Percentiles rank a stretch among this genome's conserved stretches.
Evolutionary conservation across 2,113 vertebrate genomes (phyloP).

Genomic region (Eubucco bourcierii): DNA sequence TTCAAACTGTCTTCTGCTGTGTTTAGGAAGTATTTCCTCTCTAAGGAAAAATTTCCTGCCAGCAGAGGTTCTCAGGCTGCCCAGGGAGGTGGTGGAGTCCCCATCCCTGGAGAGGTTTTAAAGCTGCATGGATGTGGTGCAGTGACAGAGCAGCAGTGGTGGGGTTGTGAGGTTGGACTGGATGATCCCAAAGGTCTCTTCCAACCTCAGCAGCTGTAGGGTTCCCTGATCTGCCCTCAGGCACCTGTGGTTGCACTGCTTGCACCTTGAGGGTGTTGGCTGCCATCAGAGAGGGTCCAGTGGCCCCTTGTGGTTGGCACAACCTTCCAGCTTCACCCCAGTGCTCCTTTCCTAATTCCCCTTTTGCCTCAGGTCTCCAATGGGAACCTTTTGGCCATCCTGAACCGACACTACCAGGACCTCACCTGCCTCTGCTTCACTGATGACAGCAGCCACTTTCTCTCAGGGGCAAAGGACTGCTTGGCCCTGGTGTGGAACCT

Average conservation of each 20-base stretch:
- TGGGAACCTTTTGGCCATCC: slow-evolving; percentile 87
- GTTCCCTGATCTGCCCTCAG: too few species aligned
- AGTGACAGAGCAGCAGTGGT: too few species aligned
- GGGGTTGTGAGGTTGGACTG: too few species aligned
- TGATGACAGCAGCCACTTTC: slow-evolving; percentile 91
- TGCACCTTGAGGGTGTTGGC: background rate
- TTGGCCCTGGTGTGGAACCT: slow-evolving; percentile 91
- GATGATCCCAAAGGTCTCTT: too few species aligned
- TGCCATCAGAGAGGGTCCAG: background rate
- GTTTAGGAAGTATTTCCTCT: too few species aligned
- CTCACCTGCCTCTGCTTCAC: slow-evolving; percentile 91
- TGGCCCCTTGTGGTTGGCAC: rapidly evolving
- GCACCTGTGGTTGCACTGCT: background rate
- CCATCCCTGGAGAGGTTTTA: too few species aligned
- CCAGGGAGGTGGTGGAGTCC: too few species aligned
- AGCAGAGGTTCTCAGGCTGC: too few species aligned
- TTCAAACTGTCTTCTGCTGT: background rate
- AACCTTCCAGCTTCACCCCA: background rate
- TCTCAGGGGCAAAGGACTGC: slow-evolving; percentile 94
- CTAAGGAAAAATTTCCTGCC: too few species aligned
- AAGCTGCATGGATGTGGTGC: too few species aligned
- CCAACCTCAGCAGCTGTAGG: too few species aligned
- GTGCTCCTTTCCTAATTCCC: background rate
- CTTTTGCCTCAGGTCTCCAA: slow-evolving; percentile 81
- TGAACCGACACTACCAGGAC: slow-evolving; percentile 94